Evolutionary conservation across 2,113 vertebrate genomes (phyloP), one percentile per base, ranked within the genome.

Genomic region (Numida meleagris): DNA sequence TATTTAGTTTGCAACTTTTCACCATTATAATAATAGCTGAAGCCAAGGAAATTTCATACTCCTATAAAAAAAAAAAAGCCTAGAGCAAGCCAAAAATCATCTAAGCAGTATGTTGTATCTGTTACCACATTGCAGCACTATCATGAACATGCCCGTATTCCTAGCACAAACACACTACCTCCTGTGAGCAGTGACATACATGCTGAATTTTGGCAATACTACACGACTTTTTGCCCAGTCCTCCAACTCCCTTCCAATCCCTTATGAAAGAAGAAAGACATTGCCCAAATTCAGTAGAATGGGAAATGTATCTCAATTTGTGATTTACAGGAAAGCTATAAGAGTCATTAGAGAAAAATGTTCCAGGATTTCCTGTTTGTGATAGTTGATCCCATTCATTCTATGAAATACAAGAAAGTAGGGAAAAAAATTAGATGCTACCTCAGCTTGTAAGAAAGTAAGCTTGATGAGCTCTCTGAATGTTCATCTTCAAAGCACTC

Each of bases 401-500:
- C 65, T 45, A 50, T 63, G 63, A 91, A 82, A 82, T 27, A 67
- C 33, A 34, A 71, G 40, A 45, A 90, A 70, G 53, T 2, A 40
- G 66, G 72, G 34, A 33, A 25, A 2, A 31, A 57, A 96, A 83
- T 38, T 1, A 78, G 46, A 72, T 86, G 38, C 88, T 98, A 98
- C 98, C 98, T 98, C 89, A 97, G 92, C 95, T 98, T 98, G 97
- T 97, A 98, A 81, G 98, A 98, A 86, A 98, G 97, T 58, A 97
- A 97, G 77, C 97, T 98, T 36, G 97, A 97, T 3, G 97, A 98
- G 95, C 98, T 98, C 91, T 97, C 98, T 61, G 98, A 98, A 95
- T 97, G 97, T 95, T 95, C 95, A 95, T 98, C 97, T 94, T 99
- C 98, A 62, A 98, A 98, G 83, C 98, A 98, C 61, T 98, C 98